A percentile compares a stretch with the other conserved stretches of the same genome.
phyloP scores from a whole-genome alignment of 2,888 invertebrate genomes.

The Lycocerus yunnanus region DNA sequence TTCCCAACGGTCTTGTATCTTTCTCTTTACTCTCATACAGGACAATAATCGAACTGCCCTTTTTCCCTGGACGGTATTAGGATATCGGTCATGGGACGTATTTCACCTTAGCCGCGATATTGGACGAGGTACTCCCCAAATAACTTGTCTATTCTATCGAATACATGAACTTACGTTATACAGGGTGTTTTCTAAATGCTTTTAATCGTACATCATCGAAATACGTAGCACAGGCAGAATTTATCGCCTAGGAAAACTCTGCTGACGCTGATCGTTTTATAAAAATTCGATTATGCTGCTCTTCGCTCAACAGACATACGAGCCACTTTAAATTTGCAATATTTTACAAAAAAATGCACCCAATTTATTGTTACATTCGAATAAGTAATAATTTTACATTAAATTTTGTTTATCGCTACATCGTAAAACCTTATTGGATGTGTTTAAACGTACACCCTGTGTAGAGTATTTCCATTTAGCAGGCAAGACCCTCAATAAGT shows the following conservation, averaged over 20 bases:
- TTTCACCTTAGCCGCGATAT: slow-evolving; percentile 41
- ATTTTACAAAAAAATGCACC: neutral
- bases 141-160: slow-evolving; percentile 36
- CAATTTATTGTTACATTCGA: neutral
- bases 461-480: slow-evolving; percentile 36
- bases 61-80: slow-evolving; percentile 42
- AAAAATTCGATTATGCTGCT: neutral
- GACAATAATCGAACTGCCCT: slow-evolving; percentile 43
- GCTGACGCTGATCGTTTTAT: neutral
- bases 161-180: slow-evolving; percentile 26
- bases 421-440: neutral
- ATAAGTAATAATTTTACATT: neutral
- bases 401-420: neutral
- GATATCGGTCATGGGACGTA: slow-evolving; percentile 40
- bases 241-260: neutral
- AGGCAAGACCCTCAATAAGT: slow-evolving; percentile 41
- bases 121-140: slow-evolving; percentile 41
- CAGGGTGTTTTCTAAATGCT: slow-evolving; percentile 16
- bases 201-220: neutral
- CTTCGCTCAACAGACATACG: neutral
- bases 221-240: neutral
- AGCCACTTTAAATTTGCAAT: neutral
- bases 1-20: slow-evolving; percentile 42
- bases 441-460: slow-evolving; percentile 24
- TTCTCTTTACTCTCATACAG: slow-evolving; percentile 42